phyloP scores from a whole-genome alignment of 2,113 vertebrate genomes.

The Pteruthius melanotis region DNA sequence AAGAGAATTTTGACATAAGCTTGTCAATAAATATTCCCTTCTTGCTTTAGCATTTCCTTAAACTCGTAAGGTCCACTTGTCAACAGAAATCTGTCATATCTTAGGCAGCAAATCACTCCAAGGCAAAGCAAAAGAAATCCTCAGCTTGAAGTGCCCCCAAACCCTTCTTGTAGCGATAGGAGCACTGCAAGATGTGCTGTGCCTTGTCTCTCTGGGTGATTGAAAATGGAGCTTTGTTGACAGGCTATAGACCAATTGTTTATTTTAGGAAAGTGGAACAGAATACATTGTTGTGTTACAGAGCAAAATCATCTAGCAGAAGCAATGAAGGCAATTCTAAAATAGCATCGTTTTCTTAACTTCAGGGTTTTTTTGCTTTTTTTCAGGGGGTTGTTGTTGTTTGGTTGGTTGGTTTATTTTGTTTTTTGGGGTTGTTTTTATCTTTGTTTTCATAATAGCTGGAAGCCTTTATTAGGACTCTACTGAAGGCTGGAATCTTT shows the following conservation, averaged over 20 bases:
- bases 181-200: neutral
- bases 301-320: neutral
- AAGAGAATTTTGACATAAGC: neutral
- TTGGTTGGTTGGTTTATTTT: neutral
- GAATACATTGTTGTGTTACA: neutral
- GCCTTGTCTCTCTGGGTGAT: slow-evolving; percentile 3
- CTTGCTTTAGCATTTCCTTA: slow-evolving; percentile 2
- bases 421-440: neutral
- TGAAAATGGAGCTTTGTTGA: slow-evolving; percentile 41
- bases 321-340: slow-evolving; percentile 3
- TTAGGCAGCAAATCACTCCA: slow-evolving; percentile 25
- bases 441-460: neutral
- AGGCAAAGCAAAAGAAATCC: slow-evolving; percentile 40
- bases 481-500: neutral
- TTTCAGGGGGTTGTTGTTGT: too few species aligned
- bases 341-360: neutral
- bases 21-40: slow-evolving; percentile 19
- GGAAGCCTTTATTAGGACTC: neutral
- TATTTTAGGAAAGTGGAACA: slow-evolving; percentile 55
- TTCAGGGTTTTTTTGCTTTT: neutral
- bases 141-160: slow-evolving; percentile 25
- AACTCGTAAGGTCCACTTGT: slow-evolving; percentile 16
- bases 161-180: neutral
- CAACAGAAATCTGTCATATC: slow-evolving; percentile 19
- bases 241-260: slow-evolving; percentile 12